phyloP scores from a whole-genome alignment of 2,113 vertebrate genomes.

The Pachyramphus minor region DNA sequence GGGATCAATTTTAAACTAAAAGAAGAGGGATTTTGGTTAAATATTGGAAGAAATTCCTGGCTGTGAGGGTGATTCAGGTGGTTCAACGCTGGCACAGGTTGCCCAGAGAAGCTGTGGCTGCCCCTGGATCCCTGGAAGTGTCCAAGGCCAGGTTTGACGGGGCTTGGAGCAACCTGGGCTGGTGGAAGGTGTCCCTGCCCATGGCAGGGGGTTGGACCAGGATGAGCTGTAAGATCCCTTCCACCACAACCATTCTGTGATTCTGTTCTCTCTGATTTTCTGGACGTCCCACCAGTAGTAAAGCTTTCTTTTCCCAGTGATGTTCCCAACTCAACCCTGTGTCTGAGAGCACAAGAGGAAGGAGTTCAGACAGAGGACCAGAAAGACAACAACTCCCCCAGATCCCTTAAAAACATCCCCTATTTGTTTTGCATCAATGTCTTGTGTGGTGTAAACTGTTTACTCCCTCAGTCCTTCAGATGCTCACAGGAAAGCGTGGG shows the following conservation, averaged over 20 bases:
- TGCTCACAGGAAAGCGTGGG: neutral
- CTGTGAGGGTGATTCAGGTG: neutral
- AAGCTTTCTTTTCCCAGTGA: neutral
- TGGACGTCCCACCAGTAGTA: neutral
- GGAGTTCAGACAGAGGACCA: neutral
- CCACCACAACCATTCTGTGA: neutral
- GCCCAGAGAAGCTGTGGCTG: neutral
- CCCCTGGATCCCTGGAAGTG: neutral
- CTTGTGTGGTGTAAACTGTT: neutral
- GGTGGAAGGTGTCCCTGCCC: neutral
- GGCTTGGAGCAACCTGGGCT: neutral
- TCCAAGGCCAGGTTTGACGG: neutral
- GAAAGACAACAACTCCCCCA: neutral
- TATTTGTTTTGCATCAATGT: neutral
- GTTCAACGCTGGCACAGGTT: neutral
- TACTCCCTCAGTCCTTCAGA: neutral
- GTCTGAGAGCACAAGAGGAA: neutral
- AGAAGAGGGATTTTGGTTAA: neutral
- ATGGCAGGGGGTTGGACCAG: accelerated
- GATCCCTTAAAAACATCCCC: neutral
- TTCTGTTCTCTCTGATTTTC: neutral
- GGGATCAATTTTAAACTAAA: neutral
- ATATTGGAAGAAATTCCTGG: accelerated
- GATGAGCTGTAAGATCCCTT: neutral
- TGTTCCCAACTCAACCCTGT: neutral